Base-by-base conservation (phyloP, 2,797 vertebrate species). In the Crocodylus rhombifer region DNA sequence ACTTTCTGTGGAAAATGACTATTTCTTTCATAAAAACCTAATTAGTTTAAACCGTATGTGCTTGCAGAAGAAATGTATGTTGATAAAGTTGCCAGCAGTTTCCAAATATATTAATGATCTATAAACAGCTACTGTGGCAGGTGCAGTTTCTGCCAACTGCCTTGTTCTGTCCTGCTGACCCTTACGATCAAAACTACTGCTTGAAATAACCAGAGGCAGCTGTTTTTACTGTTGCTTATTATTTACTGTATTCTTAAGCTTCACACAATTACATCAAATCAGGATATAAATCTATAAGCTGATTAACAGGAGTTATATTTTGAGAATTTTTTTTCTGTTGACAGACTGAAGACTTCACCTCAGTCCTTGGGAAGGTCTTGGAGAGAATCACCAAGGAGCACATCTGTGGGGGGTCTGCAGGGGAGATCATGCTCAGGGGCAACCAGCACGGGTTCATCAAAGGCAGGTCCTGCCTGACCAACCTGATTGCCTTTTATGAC, bases 1-100 rank as follows among this genome's bases (percentile, higher is more conserved):
- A 93, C 87, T 95, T 96, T 83, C 89, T 94, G 93, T 80, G 87
- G 91, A 95, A 97, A 97, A 96, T 88, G 14, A 93, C 81, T 96
- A 71, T 17, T 95, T 91, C 88, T 95, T 96, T 97, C 89, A 93
- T 92, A 87, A 91, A 97, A 94, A 93, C 20, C 63, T 92, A 91
- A 92, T 96, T 95, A 93, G 89, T 92, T 94, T 91, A 0, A 95
- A 92, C 96, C 94, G 64, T 92, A 64, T 74, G 28, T n/a, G 25
- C 89, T 95, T 87, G 6, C 62, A 78, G 30, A 76, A n/a, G 91
- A 91, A 95, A 94, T 77, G 64, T 87, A 65, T 95, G 88, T 79
- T 77, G 51, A 93, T 92, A 88, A 95, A 91, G 5, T 87, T 93
- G 36, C 61, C 33, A 83, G 30, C 36, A 33, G 42, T 92, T 86